Evolutionary conservation across 2,888 invertebrate species (phyloP), one percentile per base, ranked within the genome.

Genomic region (Polia nebulosa): DNA sequence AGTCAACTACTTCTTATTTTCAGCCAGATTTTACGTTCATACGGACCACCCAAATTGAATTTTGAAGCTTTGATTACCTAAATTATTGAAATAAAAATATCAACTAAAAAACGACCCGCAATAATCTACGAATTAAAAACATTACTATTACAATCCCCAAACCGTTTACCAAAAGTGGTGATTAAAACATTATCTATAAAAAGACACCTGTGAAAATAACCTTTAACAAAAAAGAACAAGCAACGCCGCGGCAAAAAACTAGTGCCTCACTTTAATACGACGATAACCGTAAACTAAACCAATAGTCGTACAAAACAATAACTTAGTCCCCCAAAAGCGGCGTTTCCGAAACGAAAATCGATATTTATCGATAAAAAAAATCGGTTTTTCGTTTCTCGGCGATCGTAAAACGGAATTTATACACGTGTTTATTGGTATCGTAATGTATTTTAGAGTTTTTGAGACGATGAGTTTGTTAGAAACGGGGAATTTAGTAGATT

Each of bases 271-370:
- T 68, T 85, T 88, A 90, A 88, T 82, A 67, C 74, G 72, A 82
- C 83, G 91, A 94, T 94, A 94, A 94, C 90, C 88, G 90, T 94
- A 93, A 94, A 94, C 89, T 89, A 93, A 90, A 92, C 91, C 91
- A 89, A 92, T 90, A 90, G 85, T 79, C 77, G 63, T 76, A 87
- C 87, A 87, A 90, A 89, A 91, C 90, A 90, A 90, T 91, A 86
- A 86, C 74, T 87, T 85, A 86, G 81, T 77, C 76, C 62, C 75
- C 71, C 74, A 80, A 84, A 83, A 77, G 80, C 72, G 60, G 78
- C 72, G 76, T 85, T 85, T 81, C 81, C 76, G 74, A 87, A 85
- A 82, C 80, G 85, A 85, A 84, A 81, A 86, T 88, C 88, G 85
- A 89, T 89, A 89, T 86, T 86, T 88, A 90, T 88, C 87, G 87